Evolutionary conservation across 2,797 vertebrate genomes (phyloP).

Genomic region (Sebastes reedi): DNA sequence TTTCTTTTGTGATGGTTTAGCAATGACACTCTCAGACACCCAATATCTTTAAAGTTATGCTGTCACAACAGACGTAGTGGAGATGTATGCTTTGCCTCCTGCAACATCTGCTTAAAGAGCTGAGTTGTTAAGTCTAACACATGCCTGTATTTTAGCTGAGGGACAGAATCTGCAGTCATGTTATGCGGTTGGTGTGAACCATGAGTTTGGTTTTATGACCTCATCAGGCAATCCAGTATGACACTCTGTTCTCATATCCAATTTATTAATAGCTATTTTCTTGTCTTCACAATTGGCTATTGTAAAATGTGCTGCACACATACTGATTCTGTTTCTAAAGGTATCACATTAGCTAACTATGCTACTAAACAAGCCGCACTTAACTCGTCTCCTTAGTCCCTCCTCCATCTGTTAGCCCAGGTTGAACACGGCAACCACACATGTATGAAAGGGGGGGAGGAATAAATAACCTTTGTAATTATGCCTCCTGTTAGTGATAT

Average conservation of each 20-base stretch:
- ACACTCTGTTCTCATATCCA: neutral
- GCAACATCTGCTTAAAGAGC: neutral
- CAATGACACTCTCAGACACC: neutral
- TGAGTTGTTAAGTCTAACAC: neutral
- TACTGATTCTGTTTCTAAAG: neutral
- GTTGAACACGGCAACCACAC: no score
- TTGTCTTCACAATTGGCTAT: neutral
- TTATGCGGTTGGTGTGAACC: neutral
- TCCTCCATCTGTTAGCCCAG: no score
- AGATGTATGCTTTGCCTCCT: neutral
- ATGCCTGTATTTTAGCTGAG: neutral
- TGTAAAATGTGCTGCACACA: neutral
- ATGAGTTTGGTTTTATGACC: neutral
- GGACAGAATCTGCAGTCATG: neutral
- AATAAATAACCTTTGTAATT: no score
- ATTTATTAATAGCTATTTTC: no score
- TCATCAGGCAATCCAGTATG: neutral
- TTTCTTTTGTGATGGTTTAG: neutral
- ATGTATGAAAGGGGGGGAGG: no score
- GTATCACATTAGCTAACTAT: no score
- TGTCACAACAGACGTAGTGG: neutral
- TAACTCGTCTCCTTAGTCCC: no score
- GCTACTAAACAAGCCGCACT: no score
- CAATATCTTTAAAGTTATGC: neutral
- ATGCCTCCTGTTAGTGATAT: no score